A percentile compares a stretch with the other conserved stretches of the same genome.
Conservation (phyloP, 2,888 invertebrate species). For the Zeuzera pyrina region DNA sequence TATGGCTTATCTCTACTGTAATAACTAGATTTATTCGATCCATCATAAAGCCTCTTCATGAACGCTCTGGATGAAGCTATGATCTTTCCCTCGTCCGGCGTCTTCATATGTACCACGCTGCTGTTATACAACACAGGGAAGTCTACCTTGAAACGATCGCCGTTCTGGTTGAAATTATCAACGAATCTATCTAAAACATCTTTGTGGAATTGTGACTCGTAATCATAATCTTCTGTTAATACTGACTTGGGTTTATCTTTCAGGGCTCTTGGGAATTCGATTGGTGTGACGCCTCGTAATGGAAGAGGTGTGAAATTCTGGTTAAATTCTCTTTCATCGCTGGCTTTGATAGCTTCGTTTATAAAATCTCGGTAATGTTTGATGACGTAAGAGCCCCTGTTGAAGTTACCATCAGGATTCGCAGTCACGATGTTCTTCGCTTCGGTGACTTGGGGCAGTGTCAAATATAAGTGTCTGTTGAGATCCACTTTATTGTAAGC, state of each 20-base stretch:
- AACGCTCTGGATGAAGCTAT: slow-evolving; percentile 38
- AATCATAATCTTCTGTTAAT: slow-evolving; percentile 34
- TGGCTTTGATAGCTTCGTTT: slow-evolving; percentile 32
- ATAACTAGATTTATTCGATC: slow-evolving; percentile 13
- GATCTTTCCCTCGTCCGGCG: slow-evolving; percentile 24
- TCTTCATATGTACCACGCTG: slow-evolving; percentile 38
- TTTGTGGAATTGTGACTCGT: slow-evolving; percentile 40
- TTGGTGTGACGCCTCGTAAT: slow-evolving; percentile 23
- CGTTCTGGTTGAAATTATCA: slow-evolving; percentile 52
- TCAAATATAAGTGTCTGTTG: slow-evolving; percentile 21
- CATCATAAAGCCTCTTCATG: slow-evolving; percentile 34
- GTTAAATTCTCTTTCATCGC: slow-evolving; percentile 28
- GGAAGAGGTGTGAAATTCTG: slow-evolving; percentile 25
- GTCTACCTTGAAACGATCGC: slow-evolving; percentile 44
- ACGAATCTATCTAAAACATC: slow-evolving; percentile 46
- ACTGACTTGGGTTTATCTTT: not conserved
- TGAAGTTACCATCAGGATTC: slow-evolving; percentile 27
- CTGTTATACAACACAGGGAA: slow-evolving; percentile 55
- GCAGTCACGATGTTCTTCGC: slow-evolving; percentile 16
- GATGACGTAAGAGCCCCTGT: slow-evolving; percentile 43
- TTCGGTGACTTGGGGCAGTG: slow-evolving; percentile 19
- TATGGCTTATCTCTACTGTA: slow-evolving; percentile 18
- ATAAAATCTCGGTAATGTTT: slow-evolving; percentile 50
- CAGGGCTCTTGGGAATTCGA: slow-evolving; percentile 13
- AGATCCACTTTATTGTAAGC: slow-evolving; percentile 6